Conservation (phyloP, 2,888 invertebrate species). For the Agelastica alni region DNA sequence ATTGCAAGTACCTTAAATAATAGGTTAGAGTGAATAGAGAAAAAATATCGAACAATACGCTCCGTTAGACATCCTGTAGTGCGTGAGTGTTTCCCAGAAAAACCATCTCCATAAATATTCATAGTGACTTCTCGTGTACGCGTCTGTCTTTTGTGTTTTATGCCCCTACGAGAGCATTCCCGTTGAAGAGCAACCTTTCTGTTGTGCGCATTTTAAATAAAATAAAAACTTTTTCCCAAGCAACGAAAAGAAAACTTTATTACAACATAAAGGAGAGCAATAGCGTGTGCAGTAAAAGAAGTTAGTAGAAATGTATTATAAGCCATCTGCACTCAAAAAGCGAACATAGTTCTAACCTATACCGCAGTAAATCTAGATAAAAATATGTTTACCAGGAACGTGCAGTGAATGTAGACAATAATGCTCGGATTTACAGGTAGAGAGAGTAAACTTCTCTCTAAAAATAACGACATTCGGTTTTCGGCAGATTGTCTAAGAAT, state of each 20-base stretch:
- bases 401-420: constrained; percentile 37
- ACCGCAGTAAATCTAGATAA: constrained; percentile 40
- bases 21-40: too few relatives aligned
- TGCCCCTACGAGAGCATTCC: not conserved
- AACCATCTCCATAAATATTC: constrained; percentile 9
- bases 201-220: constrained; percentile 27
- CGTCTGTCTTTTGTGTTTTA: constrained; percentile 13
- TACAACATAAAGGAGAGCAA: constrained; percentile 31
- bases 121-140: not conserved
- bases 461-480: constrained; percentile 13
- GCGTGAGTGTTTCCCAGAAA: not conserved
- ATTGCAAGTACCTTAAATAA: too few relatives aligned
- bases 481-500: too few relatives aligned
- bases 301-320: constrained; percentile 38
- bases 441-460: constrained; percentile 12
- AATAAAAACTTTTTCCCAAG: constrained; percentile 23
- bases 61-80: not conserved
- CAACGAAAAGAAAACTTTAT: constrained; percentile 32
- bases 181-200: constrained; percentile 1
- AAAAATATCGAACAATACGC: too few relatives aligned
- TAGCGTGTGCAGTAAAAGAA: constrained; percentile 33
- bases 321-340: constrained; percentile 40
- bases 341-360: constrained; percentile 30
- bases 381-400: constrained; percentile 41
- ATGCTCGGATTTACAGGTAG: constrained; percentile 15